Conservation (phyloP, 2,113 vertebrate species). For the Elanus axillaris region DNA sequence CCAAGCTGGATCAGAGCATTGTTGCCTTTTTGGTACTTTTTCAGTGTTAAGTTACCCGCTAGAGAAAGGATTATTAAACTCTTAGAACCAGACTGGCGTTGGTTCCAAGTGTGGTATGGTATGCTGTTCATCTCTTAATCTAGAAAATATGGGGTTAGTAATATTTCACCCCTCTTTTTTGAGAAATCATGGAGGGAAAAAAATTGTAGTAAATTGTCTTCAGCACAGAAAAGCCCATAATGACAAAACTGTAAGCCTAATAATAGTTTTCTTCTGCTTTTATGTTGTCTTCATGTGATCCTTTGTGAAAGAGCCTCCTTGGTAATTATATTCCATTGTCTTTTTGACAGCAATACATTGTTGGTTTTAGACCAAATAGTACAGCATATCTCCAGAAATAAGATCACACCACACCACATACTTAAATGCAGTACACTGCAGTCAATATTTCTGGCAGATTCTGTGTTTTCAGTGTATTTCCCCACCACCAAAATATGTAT, state of each 20-base stretch:
- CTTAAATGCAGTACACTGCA: neutral
- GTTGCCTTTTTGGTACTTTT: neutral
- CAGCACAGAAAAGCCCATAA: neutral
- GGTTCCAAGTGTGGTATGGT: neutral
- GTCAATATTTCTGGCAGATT: neutral
- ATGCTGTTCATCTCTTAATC: neutral
- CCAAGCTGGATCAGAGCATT: neutral
- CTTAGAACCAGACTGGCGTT: neutral
- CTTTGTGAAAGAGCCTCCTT: neutral
- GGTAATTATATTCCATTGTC: neutral
- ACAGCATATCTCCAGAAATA: neutral
- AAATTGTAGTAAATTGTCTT: neutral
- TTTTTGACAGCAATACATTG: neutral
- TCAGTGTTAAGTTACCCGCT: neutral
- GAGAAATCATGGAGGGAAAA: neutral
- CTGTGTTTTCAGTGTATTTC: neutral
- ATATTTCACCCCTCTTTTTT: neutral
- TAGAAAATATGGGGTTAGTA: neutral
- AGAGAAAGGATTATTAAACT: neutral
- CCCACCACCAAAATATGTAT: neutral
- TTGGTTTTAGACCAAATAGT: neutral
- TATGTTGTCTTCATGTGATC: neutral
- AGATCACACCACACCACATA: neutral
- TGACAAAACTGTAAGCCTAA: neutral
- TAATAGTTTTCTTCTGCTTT: neutral